Conservation (phyloP, 2,888 invertebrate genomes). For the Lumbricus terrestris region DNA sequence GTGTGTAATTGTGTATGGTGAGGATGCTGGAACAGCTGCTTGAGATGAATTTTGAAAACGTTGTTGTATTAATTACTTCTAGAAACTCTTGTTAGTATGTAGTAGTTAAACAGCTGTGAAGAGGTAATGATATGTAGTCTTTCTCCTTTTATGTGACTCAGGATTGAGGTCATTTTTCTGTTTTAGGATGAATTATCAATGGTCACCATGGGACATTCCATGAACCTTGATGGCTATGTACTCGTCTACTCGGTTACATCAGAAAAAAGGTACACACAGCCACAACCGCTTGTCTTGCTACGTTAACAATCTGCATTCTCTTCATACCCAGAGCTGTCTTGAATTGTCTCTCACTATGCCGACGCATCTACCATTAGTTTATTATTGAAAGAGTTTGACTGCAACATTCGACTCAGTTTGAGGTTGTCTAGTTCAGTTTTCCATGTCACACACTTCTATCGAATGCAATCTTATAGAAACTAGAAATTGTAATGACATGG, state of each 20-base stretch:
- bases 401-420: not conserved
- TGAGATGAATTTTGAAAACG: not conserved
- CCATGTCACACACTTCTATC: not conserved
- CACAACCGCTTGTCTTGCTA: too few species aligned
- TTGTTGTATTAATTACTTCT: too few species aligned
- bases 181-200: conserved; percentile 15
- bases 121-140: too few species aligned
- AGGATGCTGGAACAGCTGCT: not conserved
- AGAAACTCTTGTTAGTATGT: too few species aligned
- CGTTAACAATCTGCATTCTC: not conserved
- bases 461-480: not conserved
- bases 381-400: not conserved
- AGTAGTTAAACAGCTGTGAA: too few species aligned
- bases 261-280: not conserved
- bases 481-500: not conserved
- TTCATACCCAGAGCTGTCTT: not conserved
- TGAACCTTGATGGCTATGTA: conserved; percentile 14
- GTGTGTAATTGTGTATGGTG: not conserved
- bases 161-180: not conserved
- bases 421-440: not conserved
- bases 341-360: not conserved
- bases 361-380: too few species aligned
- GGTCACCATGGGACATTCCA: not conserved
- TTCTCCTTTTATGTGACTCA: not conserved
- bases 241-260: not conserved